Base-by-base conservation (phyloP, 2,888 invertebrate genomes). In the Polyommatus icarus region DNA sequence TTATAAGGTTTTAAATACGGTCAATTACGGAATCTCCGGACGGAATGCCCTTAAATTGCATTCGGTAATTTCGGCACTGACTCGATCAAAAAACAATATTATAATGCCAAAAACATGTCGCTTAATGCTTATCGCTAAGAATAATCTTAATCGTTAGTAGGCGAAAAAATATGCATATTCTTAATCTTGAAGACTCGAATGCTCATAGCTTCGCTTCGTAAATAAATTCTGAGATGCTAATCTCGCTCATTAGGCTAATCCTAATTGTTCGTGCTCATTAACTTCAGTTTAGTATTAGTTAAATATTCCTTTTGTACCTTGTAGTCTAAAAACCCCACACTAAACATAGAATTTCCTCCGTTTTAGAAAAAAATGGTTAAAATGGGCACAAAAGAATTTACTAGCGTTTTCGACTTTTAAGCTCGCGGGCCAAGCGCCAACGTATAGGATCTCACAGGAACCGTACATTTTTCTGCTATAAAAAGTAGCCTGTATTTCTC, bases 171-270 rank as follows among this genome's bases (percentile, higher is more conserved):
- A 67, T 29, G 61, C 20, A 67, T 20, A 20, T 29, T 61, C 5
- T 4, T 29, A 15, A 29, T 67, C 67, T 15, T 29, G 29, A 15
- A 29, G 1, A 29, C 15, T 67, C 61, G 4, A 67, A 29, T 29
- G 12, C 61, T 29, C 29, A 29, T 4, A 15, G 29, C 15, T 67
- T 12, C 61, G 24, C 5, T 61, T 15, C 67, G 67, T 67, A 18
- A 67, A 67, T 67, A 67, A 67, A 67, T 61, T 29, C 61, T 61
- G 12, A 67, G 67, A 67, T 67, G 67, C 1, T 67, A 67, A 29
- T 67, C 67, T 67, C 4, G 29, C 29, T 67, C 29, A 15, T 67
- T 67, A 29, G 67, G 24, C 29, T 67, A 29, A 67, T 29, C 29
- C 24, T 67, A 67, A 67, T 67, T 32, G 29, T 29, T 12, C 29